Evolutionary conservation across 1,140 invertebrate species (phyloP).

Genomic region (Tetraneura akinire): DNA sequence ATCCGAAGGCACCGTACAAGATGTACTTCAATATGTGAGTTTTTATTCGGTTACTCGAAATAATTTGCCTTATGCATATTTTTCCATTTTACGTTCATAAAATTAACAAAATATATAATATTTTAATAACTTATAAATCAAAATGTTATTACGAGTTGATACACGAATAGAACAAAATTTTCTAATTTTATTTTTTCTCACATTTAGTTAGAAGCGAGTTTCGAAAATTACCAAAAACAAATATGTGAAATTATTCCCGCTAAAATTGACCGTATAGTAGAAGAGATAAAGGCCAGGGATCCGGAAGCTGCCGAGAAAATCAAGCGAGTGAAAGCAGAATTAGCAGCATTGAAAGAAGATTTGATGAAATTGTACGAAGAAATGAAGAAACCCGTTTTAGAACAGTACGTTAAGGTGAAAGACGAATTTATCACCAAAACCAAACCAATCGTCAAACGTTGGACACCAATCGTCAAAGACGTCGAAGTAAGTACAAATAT

Average conservation of each 20-base stretch:
- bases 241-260: background rate
- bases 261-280: conserved; percentile 5
- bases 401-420: background rate
- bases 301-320: conserved; percentile 26
- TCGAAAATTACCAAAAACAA: conserved; percentile 17
- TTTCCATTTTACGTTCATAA: background rate
- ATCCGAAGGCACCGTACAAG: background rate
- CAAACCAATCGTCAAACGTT: conserved; percentile 39
- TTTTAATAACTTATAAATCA: background rate
- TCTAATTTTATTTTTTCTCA: background rate
- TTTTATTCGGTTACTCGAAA: background rate
- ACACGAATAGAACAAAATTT: background rate
- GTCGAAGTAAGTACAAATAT: conserved; percentile 34
- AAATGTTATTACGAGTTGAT: background rate
- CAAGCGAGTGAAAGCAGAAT: conserved; percentile 28
- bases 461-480: conserved; percentile 34
- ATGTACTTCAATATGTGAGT: background rate
- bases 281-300: conserved; percentile 10
- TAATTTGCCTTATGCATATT: too few relatives aligned
- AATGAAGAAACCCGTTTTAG: conserved; percentile 3
- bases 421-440: background rate
- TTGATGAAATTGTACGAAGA: conserved; percentile 15
- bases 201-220: background rate
- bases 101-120: background rate
- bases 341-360: conserved; percentile 10